Evolutionary conservation across 2,888 invertebrate species (phyloP).

Genomic region (Campaea margaritaria): DNA sequence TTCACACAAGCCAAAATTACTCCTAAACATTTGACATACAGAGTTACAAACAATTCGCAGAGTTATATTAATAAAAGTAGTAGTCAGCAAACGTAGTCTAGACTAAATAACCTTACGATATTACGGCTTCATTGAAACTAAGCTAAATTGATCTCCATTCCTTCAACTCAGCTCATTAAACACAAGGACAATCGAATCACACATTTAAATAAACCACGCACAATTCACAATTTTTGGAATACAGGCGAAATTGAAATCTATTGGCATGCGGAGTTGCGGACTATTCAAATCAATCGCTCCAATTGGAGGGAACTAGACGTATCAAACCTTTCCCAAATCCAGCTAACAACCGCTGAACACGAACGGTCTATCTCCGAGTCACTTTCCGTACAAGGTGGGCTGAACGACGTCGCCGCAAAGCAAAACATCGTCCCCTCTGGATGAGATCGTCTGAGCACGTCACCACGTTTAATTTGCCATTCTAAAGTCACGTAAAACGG

Average conservation of each 20-base stretch:
- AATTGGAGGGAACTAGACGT: constrained; percentile 59
- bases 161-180: constrained; percentile 6
- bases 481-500: constrained; percentile 49
- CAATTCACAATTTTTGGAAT: constrained; percentile 3
- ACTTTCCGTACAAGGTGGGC: constrained; percentile 66
- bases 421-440: constrained; percentile 72
- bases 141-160: background rate
- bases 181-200: constrained; percentile 17
- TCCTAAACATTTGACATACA: too few species aligned
- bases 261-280: constrained; percentile 42
- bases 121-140: background rate
- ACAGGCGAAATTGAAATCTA: constrained; percentile 34
- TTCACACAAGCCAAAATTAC: too few species aligned
- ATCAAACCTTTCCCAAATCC: constrained; percentile 56
- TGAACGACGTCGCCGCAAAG: constrained; percentile 71
- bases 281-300: constrained; percentile 55
- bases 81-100: too few species aligned
- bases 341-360: constrained; percentile 68
- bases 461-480: constrained; percentile 49
- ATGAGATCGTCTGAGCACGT: constrained; percentile 64
- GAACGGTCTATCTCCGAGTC: constrained; percentile 67
- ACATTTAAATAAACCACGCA: constrained; percentile 24
- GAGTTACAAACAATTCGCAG: too few species aligned
- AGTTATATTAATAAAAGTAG: too few species aligned
- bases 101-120: too few species aligned